These are phyloP conservation scores for Stichodactyla mertensii DNA, from an alignment of 64 coral and sea anemone species.

Conservation along the genomic window DNA sequence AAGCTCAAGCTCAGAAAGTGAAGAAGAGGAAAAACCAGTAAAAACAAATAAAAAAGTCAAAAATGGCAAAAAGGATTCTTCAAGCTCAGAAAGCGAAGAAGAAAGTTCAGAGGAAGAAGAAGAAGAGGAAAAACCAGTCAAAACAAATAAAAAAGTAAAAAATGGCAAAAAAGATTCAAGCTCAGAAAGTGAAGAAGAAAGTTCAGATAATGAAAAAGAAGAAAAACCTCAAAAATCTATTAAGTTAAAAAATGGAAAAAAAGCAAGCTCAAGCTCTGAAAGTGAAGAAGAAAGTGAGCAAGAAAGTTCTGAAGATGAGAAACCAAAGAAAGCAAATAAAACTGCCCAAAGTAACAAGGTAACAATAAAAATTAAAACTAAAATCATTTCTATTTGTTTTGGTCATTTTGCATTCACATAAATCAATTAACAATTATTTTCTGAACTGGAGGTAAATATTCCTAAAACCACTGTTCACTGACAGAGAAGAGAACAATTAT, in stretches of 20 bases:
- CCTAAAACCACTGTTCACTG: too few relatives aligned
- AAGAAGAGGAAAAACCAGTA: not conserved
- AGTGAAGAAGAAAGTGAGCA: too few relatives aligned
- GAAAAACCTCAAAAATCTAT: not conserved
- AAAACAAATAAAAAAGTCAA: not conserved
- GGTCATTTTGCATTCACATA: too few relatives aligned
- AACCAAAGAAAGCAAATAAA: not conserved
- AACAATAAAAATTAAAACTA: too few relatives aligned
- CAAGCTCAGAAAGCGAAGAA: not conserved
- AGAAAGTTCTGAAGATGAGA: not conserved
- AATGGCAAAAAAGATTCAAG: not conserved
- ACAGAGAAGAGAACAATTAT: too few relatives aligned
- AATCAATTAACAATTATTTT: too few relatives aligned
- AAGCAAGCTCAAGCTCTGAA: not conserved
- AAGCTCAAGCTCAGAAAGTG: slow-evolving; percentile 1
- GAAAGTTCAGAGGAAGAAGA: slow-evolving; percentile 5
- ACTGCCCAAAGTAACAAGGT: too few relatives aligned
- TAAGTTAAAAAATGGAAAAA: not conserved
- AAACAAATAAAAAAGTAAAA: not conserved
- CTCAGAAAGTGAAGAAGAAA: not conserved
- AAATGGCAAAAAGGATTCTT: not conserved
- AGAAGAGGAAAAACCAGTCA: not conserved
- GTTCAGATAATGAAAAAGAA: slow-evolving; percentile 6
- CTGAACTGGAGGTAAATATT: too few relatives aligned
- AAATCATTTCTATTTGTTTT: too few relatives aligned